phyloP scores from a whole-genome alignment of 2,797 vertebrate species.

The Acanthiza pusilla region DNA sequence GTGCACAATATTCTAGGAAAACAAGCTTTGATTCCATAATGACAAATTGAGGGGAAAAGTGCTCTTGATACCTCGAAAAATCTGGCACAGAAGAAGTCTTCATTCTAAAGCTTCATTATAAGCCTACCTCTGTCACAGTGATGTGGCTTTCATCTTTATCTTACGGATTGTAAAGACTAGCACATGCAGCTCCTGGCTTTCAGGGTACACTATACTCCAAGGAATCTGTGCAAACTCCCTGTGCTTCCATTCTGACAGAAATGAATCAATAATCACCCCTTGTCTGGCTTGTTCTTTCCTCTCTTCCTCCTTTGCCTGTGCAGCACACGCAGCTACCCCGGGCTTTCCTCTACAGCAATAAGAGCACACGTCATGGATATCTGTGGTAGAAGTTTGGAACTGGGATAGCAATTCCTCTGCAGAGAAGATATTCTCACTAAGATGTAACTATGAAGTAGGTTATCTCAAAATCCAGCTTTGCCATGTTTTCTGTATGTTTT shows the following conservation, averaged over 20 bases:
- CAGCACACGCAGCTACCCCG: background rate
- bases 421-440: background rate
- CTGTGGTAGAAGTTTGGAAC: conserved; percentile 6
- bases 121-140: conserved; percentile 60
- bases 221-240: background rate
- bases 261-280: background rate
- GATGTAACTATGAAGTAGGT: conserved; percentile 7
- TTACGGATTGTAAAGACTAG: background rate
- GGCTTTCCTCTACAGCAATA: conserved; percentile 33
- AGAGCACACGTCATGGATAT: background rate
- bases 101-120: conserved; percentile 34
- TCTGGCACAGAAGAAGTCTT: conserved; percentile 13
- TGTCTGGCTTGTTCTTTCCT: background rate
- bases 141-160: conserved; percentile 33
- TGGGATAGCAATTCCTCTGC: conserved; percentile 4
- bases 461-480: conserved; percentile 17
- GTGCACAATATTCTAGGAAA: conserved; percentile 39
- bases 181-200: background rate
- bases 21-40: conserved; percentile 6
- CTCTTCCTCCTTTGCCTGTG: background rate
- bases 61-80: conserved; percentile 10
- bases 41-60: background rate
- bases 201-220: background rate
- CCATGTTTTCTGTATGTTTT: conserved; percentile 5
- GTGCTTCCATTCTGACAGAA: conserved; percentile 9